Evolutionary conservation across 1,140 invertebrate genomes (phyloP), one percentile per base, ranked within the genome.

Genomic region (Drosophila sp.): DNA sequence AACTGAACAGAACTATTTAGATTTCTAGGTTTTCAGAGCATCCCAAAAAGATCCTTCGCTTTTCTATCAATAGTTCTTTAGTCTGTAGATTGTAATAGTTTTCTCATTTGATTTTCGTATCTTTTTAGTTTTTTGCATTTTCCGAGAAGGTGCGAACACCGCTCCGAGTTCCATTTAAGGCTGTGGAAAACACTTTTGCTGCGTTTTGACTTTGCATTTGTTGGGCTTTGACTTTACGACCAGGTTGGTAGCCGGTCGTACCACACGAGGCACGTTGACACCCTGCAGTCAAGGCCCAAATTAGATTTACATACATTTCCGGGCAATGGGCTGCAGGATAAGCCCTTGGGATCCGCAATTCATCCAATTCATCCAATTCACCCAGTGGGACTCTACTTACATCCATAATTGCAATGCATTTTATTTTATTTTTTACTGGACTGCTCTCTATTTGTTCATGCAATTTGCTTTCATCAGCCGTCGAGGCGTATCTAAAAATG

Each of bases 21-120:
- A 84, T 86, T 86, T 86, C 63, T 86, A 86, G 82, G 76, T 86
- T 86, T 86, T 76, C 80, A 86, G 83, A 87, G 82, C 82, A 86
- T 57, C 9, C 5, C 34, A 27, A 45, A 27, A 45, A 27, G 18
- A 38, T 46, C 11, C 21, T 40, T 16, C 9, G 7, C 6, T 38
- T 21, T 21, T 21, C 13, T 18, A 66, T 40, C 14, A 13, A 64
- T 53, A n/a, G 21, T 11, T 18, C n/a, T 54, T 32, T 36, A 29
- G 38, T 50, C 34, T n/a, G 8, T 4, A 18, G 14, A 32, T 13
- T 36, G 6, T 6, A n/a, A 40, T 9, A 16, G 7, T 16, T 6
- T 45, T 45, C 2, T 18, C 1, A 50, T 57, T 21, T 14, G 6
- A 6, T 58, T 64, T 29, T 36, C 27, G 14, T 29, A 48, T 45